These are phyloP conservation scores for Calliopsis andreniformis DNA, from an alignment of 1,140 invertebrate genomes.

Conservation along the genomic window DNA sequence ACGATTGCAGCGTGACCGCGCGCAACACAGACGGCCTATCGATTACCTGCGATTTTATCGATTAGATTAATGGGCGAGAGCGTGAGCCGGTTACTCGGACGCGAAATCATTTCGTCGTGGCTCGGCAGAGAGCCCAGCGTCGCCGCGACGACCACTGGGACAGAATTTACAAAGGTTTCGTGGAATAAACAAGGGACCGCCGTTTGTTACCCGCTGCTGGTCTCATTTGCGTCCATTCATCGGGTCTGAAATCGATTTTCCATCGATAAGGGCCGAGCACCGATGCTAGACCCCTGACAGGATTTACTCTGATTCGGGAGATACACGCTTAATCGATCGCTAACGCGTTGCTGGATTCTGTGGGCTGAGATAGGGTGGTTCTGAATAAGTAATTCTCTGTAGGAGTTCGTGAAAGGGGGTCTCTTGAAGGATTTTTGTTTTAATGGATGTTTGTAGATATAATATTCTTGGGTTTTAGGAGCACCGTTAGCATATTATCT, in stretches of 20 bases:
- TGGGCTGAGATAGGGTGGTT: not conserved
- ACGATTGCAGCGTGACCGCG: constrained; percentile 50
- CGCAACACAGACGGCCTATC: constrained; percentile 51
- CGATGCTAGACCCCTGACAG: not conserved
- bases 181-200: constrained; percentile 45
- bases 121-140: constrained; percentile 20
- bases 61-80: constrained; percentile 69
- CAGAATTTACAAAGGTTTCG: constrained; percentile 43
- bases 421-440: too few relatives aligned
- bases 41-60: constrained; percentile 68
- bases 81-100: constrained; percentile 44
- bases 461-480: too few relatives aligned
- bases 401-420: too few relatives aligned
- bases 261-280: not conserved
- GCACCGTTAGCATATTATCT: too few relatives aligned
- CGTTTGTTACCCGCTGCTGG: constrained; percentile 3
- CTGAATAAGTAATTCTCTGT: too few relatives aligned
- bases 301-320: not conserved
- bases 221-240: constrained; percentile 13
- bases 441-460: too few relatives aligned
- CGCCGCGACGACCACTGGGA: constrained; percentile 42
- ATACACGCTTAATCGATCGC: constrained; percentile 15
- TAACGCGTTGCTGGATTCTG: not conserved
- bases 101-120: constrained; percentile 55
- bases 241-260: constrained; percentile 17